Percentiles rank a stretch among this genome's conserved stretches.
Conservation (phyloP, 2,888 invertebrate genomes). For the Psylliodes chrysocephalus region DNA sequence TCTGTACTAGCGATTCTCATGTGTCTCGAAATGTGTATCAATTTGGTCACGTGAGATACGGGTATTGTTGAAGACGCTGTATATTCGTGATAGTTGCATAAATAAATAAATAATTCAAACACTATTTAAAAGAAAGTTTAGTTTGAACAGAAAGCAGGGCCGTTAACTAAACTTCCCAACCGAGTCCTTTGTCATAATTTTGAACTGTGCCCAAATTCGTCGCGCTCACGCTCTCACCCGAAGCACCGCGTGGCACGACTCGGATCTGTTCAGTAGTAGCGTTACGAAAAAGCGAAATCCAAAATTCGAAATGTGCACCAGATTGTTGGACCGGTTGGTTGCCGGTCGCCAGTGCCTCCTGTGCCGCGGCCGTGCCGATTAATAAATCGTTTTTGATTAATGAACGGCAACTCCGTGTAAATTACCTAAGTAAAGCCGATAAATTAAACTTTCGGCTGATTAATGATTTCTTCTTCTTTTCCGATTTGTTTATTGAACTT, state of each 20-base stretch:
- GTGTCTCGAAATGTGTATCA: too few species aligned
- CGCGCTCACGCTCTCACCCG: not conserved
- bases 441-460: constrained; percentile 38
- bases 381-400: constrained; percentile 43
- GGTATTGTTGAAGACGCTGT: too few species aligned
- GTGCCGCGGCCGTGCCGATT: constrained; percentile 20
- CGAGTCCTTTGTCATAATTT: not conserved
- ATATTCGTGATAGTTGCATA: too few species aligned
- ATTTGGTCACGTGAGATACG: too few species aligned
- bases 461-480: constrained; percentile 22
- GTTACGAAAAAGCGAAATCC: not conserved
- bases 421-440: constrained; percentile 38
- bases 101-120: too few species aligned
- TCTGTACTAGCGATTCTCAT: too few species aligned
- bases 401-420: constrained; percentile 41
- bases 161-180: not conserved
- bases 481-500: constrained; percentile 23
- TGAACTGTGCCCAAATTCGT: not conserved
- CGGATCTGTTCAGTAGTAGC: too few species aligned
- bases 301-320: constrained; percentile 10
- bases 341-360: not conserved
- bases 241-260: not conserved
- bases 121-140: too few species aligned
- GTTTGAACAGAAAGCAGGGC: too few species aligned
- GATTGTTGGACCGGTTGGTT: constrained; percentile 1